phyloP scores from a whole-genome alignment of 1,140 invertebrate genomes.

The Drosophila neocordata region DNA sequence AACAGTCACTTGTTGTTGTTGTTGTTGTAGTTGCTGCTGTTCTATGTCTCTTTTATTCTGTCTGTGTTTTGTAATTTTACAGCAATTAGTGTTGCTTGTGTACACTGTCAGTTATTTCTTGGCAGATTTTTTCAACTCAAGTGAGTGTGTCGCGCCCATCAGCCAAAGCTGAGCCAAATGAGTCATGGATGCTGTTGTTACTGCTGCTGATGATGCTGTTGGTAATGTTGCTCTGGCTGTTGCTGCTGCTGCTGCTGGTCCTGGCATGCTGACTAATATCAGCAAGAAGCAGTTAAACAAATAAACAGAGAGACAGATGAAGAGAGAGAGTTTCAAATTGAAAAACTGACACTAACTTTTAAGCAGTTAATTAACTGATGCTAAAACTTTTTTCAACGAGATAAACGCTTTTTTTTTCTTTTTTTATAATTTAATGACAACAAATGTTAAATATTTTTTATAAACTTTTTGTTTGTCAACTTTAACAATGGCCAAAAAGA shows the following conservation, averaged over 20 bases:
- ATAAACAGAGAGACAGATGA: background rate
- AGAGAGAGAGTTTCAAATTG: constrained; percentile 31
- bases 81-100: constrained; percentile 73
- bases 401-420: background rate
- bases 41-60: constrained; percentile 32
- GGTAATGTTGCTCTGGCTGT: background rate
- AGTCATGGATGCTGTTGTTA: constrained; percentile 49
- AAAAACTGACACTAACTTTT: constrained; percentile 49
- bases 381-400: background rate
- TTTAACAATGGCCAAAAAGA: no score
- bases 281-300: background rate
- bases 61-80: constrained; percentile 61
- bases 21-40: constrained; percentile 31
- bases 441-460: background rate
- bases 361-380: background rate
- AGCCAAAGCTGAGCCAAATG: constrained; percentile 49
- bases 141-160: constrained; percentile 53
- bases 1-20: background rate
- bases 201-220: constrained; percentile 24
- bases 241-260: constrained; percentile 6
- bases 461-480: no score
- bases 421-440: background rate
- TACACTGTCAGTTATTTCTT: constrained; percentile 68
- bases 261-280: constrained; percentile 52
- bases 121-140: constrained; percentile 57